Evolutionary conservation across 1,140 invertebrate genomes (phyloP).

Genomic region (Bathynomus jamesi): DNA sequence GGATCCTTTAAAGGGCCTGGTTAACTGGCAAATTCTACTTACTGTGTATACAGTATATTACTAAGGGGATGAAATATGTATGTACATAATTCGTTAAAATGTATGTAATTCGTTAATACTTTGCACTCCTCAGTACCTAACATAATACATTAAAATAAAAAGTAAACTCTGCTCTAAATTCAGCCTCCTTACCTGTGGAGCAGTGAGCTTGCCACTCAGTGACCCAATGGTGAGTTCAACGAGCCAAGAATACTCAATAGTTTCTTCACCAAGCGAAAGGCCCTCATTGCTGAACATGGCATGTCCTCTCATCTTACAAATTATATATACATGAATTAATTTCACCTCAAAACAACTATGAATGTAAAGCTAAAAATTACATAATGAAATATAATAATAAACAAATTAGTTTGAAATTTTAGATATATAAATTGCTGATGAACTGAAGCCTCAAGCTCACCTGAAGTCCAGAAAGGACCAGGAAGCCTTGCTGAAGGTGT

Average conservation of each 20-base stretch:
- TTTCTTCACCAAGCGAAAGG: constrained; percentile 80
- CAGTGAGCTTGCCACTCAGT: constrained; percentile 49
- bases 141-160: too few relatives aligned
- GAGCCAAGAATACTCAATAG: constrained; percentile 91
- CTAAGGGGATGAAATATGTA: too few relatives aligned
- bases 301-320: constrained; percentile 70
- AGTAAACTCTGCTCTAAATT: too few relatives aligned
- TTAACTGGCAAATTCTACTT: too few relatives aligned
- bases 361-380: not conserved
- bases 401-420: not conserved
- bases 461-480: constrained; percentile 81
- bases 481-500: constrained; percentile 78
- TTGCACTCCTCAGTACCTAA: too few relatives aligned
- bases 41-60: too few relatives aligned
- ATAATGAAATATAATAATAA: not conserved
- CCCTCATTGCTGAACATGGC: constrained; percentile 94
- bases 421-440: not conserved
- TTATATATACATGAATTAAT: constrained; percentile 23
- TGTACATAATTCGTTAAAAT: too few relatives aligned
- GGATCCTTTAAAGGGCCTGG: too few relatives aligned
- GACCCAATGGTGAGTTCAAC: constrained; percentile 54
- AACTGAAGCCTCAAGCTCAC: constrained; percentile 43
- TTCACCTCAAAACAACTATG: not conserved
- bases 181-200: constrained; percentile 49
- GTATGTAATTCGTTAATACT: too few relatives aligned